Evolutionary conservation across 2,888 invertebrate genomes (phyloP), one percentile per base, ranked within the genome.

Genomic region (Pantelozetes paolii): DNA sequence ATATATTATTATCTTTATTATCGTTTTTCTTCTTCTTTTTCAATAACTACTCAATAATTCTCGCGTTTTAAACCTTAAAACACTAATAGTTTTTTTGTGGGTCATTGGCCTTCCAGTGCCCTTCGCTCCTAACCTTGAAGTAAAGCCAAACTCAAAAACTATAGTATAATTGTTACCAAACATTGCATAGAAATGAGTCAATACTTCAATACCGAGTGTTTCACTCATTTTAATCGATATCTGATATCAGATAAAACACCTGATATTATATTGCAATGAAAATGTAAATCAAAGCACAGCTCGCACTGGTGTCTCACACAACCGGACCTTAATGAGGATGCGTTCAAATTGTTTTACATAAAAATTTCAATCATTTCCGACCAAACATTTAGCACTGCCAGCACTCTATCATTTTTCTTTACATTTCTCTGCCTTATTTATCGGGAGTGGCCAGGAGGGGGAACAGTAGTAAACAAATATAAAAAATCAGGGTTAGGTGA

Each of bases 241-340:
- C 2, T 9, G 2, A 45, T 45, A 15, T 45, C 11, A 2, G 45
- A 2, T 45, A 6, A 45, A 45, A 45, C 15, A 45, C 18, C 11
- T 45, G 8, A 45, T 8, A 36, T 36, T 8, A 36, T 36, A 36
- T 36, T 36, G 36, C 36, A 8, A 8, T 9, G 45, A 45, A 45
- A 45, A 45, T n/a, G 45, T 45, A 15, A 11, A 45, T 45, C 45
- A 45, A 45, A 45, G 6, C 45, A 45, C 15, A 15, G 26, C 8
- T 54, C 8, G 6, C 48, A 48, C 6, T 54, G 1, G 8, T 8
- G 54, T 54, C 54, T 13, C 54, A 54, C 54, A 54, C 2, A 54
- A 54, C 54, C 54, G 54, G 54, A 54, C 54, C 13, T 54, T 54
- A 54, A 54, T 54, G 54, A 54, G 54, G 54, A 54, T 54, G 54